Conservation (phyloP, 1,140 invertebrate genomes). For the Holotrichia oblita region DNA sequence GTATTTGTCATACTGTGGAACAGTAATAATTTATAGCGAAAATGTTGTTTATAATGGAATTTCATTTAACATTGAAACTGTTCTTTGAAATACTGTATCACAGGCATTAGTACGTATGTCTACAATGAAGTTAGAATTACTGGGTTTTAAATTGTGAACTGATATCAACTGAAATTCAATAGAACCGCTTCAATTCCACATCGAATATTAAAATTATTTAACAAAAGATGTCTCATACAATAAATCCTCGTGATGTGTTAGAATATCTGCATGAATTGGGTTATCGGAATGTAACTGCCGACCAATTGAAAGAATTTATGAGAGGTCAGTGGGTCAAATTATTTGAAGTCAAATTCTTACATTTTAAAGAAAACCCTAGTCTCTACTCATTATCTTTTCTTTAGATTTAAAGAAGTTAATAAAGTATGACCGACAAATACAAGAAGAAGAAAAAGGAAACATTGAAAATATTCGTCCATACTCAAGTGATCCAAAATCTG, state of each 20-base stretch:
- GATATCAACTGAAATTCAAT: constrained; percentile 1
- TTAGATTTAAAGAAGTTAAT: constrained; percentile 68
- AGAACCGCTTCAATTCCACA: background rate
- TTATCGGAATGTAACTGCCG: constrained; percentile 63
- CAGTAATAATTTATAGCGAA: too few species aligned
- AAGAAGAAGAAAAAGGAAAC: constrained; percentile 48
- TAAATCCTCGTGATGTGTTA: constrained; percentile 63
- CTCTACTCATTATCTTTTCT: constrained; percentile 47
- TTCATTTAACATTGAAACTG: too few species aligned
- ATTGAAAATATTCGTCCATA: constrained; percentile 38
- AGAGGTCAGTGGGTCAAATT: constrained; percentile 57
- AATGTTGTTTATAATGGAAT: too few species aligned
- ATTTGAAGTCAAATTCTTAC: too few species aligned
- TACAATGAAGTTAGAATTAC: background rate
- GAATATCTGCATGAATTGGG: constrained; percentile 64
- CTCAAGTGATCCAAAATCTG: background rate
- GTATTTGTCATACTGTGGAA: too few species aligned
- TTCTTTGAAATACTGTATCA: too few species aligned
- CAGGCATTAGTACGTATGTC: too few species aligned
- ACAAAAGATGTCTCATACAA: constrained; percentile 50
- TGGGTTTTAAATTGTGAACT: background rate
- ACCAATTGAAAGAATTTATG: constrained; percentile 65
- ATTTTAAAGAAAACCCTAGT: background rate
- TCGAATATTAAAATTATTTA: background rate
- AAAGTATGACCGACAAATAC: constrained; percentile 62